Evolutionary conservation across 2,113 vertebrate genomes (phyloP).

Genomic region (Psittacus erithacus): DNA sequence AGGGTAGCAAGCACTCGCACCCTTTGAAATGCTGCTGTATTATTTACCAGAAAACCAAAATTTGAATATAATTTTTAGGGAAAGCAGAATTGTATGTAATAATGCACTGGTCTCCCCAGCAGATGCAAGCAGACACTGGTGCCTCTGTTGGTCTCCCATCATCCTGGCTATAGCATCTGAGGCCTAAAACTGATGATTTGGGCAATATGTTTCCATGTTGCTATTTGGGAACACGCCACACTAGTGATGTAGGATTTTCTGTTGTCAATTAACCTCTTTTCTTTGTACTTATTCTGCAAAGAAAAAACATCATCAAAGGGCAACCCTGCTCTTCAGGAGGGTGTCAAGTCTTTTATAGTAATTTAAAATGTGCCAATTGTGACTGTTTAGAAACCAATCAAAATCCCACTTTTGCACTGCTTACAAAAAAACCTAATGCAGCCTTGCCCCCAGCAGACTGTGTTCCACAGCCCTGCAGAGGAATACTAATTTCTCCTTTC

Average conservation of each 20-base stretch:
- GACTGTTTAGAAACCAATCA: background rate
- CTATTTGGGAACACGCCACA: background rate
- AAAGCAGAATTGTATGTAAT: background rate
- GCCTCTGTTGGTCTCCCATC: slow-evolving; percentile 31
- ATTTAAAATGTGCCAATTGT: background rate
- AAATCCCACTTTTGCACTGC: background rate
- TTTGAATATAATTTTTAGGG: background rate
- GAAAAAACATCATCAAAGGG: background rate
- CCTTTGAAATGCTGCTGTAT: background rate
- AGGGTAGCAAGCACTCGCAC: background rate
- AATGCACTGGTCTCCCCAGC: background rate
- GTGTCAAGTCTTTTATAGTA: background rate
- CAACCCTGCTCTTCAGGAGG: background rate
- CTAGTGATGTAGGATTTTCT: background rate
- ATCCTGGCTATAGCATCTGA: background rate
- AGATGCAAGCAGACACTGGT: background rate
- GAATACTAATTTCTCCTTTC: slow-evolving; percentile 8
- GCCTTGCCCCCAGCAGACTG: slow-evolving; percentile 16
- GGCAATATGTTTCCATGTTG: background rate
- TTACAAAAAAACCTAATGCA: background rate
- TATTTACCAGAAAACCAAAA: background rate
- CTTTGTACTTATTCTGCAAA: background rate
- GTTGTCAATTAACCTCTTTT: slow-evolving; percentile 57
- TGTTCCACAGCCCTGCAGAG: background rate
- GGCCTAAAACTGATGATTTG: slow-evolving; percentile 19